These are phyloP conservation scores for Eretmodus cyanostictus DNA, from an alignment of 2,113 vertebrate species.

Conservation along the genomic window DNA sequence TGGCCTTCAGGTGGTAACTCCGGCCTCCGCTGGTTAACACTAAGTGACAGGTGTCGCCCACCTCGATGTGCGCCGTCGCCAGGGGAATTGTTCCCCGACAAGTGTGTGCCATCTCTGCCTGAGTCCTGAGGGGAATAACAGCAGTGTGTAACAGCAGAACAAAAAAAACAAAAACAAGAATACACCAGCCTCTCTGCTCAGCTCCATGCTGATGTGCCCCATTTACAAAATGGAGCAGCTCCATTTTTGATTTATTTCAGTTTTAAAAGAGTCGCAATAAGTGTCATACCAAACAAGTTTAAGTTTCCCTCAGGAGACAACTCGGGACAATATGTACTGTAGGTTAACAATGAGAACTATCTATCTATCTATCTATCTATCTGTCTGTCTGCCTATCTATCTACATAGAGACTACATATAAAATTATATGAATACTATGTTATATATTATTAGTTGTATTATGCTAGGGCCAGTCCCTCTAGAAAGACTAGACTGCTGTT, in stretches of 20 bases:
- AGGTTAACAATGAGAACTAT: neutral
- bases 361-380: neutral
- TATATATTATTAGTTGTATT: neutral
- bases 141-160: neutral
- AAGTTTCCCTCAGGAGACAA: neutral
- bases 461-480: neutral
- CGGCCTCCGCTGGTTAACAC: slow-evolving; percentile 84
- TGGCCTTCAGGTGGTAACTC: slow-evolving; percentile 90
- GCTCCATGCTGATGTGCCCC: neutral
- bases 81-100: slow-evolving; percentile 91
- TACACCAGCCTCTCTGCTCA: neutral
- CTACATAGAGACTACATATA: neutral
- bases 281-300: neutral
- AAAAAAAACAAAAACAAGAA: neutral
- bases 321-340: neutral
- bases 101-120: slow-evolving; percentile 95
- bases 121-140: slow-evolving; percentile 74
- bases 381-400: neutral
- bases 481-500: neutral
- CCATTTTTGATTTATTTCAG: neutral
- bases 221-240: neutral
- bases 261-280: neutral
- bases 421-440: neutral
- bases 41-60: slow-evolving; percentile 87
- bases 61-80: slow-evolving; percentile 83